Evolutionary conservation across 2,113 vertebrate genomes (phyloP).

Genomic region (Penelope pileata): DNA sequence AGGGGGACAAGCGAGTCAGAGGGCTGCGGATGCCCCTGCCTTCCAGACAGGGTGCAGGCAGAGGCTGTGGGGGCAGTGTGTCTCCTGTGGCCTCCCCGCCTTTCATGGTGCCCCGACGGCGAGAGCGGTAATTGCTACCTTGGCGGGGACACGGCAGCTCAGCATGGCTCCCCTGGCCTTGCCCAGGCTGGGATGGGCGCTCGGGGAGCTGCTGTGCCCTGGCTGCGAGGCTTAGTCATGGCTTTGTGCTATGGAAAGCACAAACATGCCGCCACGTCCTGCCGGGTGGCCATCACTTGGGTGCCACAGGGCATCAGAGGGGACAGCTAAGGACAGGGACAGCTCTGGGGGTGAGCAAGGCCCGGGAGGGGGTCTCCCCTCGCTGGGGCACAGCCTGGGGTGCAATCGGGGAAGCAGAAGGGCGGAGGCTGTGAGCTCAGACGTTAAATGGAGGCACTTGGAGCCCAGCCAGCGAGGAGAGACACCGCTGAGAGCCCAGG

Average conservation of each 20-base stretch:
- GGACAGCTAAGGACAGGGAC: background rate
- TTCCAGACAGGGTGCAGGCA: background rate
- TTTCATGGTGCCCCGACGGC: background rate
- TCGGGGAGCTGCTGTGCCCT: background rate
- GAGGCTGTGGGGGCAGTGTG: background rate
- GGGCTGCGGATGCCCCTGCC: background rate
- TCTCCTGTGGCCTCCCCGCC: background rate
- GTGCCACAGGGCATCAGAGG: background rate
- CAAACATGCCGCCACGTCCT: background rate
- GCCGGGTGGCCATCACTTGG: background rate
- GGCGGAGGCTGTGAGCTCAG: constrained; percentile 5
- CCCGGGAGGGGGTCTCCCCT: background rate
- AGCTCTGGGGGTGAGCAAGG: background rate
- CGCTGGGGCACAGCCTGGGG: background rate
- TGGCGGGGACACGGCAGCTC: background rate
- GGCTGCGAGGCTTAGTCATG: background rate
- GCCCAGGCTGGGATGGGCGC: background rate
- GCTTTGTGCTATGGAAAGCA: background rate
- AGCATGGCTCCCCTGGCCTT: rapidly evolving
- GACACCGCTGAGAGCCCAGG: background rate
- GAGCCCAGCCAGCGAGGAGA: background rate
- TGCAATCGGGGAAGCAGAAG: background rate
- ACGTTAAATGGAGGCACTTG: constrained; percentile 58
- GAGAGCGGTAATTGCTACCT: background rate
- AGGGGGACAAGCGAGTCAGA: background rate